Evolutionary conservation across 2,888 invertebrate species (phyloP), one percentile per base, ranked within the genome.

Genomic region (Lucinisca nassula): DNA sequence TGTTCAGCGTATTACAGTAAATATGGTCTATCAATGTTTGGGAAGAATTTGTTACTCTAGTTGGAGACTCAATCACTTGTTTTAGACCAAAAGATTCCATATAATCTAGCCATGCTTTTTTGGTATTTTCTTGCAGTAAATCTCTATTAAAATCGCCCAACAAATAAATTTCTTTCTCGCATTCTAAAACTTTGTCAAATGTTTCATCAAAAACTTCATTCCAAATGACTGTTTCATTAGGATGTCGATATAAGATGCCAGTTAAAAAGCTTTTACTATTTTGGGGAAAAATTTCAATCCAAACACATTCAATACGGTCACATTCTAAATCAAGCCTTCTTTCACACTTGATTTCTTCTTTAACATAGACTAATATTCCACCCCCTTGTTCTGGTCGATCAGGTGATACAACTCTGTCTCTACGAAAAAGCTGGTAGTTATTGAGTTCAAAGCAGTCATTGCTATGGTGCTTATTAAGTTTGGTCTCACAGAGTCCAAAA

Each of bases 21-120:
- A 75, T 32, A 51, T 75, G 75, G 35, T 75, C 75, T 32, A 49
- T 75, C 24, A 49, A 32, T 30, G 75, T 49, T 35, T 51, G 10
- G 6, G 30, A 8, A 24, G 2, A 51, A 1, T 6, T 4, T 0
- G 51, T 35, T 8, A 3, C 21, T 2, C 75, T 37, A n/a, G 74
- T 75, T n/a, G 75, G 51, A n/a, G 27, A 6, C 1, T 37, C 51
- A 14, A 49, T 2, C 10, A 14, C 51, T 51, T 51, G 55, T 8
- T 14, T 30, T 32, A 49, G 35, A 27, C 32, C 37, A 75, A 75
- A 51, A 51, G 55, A 3, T 75, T 49, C 30, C 32, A 75, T 30
- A 55, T 32, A 32, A 30, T 51, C 55, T 32, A 35, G 21, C 49
- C 49, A 32, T 49, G 27, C 2, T 10, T n/a, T 55, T 2, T 75